These are phyloP conservation scores for Rambutsinella grinnellia DNA, from an alignment of 2,888 invertebrate species.

Conservation along the genomic window DNA sequence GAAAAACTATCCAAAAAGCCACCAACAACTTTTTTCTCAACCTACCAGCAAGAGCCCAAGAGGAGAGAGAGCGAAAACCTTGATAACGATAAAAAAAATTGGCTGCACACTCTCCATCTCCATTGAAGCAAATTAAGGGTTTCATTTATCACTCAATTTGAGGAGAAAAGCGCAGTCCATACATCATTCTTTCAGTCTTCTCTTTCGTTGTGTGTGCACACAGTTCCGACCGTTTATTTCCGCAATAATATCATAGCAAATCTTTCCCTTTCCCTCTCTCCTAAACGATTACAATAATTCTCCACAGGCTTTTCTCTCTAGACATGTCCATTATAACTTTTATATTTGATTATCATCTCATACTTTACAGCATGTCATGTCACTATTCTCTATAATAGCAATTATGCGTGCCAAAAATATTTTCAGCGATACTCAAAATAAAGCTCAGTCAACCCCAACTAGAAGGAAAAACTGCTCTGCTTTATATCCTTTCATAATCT, in stretches of 20 bases:
- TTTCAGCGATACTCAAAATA: constrained; percentile 33
- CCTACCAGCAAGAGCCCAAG: too few relatives aligned
- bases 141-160: constrained; percentile 63
- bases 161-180: constrained; percentile 54
- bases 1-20: constrained; percentile 23
- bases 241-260: constrained; percentile 41
- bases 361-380: constrained; percentile 13
- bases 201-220: too few relatives aligned
- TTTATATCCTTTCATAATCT: constrained; percentile 54
- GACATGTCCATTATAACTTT: background rate
- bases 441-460: too few relatives aligned
- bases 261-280: constrained; percentile 4
- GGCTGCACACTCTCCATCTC: constrained; percentile 31
- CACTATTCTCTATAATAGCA: constrained; percentile 34
- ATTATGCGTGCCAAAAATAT: constrained; percentile 53
- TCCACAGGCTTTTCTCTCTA: background rate
- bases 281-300: background rate
- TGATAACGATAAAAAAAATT: constrained; percentile 44
- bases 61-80: too few relatives aligned
- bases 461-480: too few relatives aligned
- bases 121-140: constrained; percentile 59
- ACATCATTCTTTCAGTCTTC: constrained; percentile 39
- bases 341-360: constrained; percentile 14
- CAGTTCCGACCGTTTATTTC: constrained; percentile 42
- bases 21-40: too few relatives aligned